phyloP scores from a whole-genome alignment of 2,797 vertebrate genomes.

The Pseudochirops cupreus region DNA sequence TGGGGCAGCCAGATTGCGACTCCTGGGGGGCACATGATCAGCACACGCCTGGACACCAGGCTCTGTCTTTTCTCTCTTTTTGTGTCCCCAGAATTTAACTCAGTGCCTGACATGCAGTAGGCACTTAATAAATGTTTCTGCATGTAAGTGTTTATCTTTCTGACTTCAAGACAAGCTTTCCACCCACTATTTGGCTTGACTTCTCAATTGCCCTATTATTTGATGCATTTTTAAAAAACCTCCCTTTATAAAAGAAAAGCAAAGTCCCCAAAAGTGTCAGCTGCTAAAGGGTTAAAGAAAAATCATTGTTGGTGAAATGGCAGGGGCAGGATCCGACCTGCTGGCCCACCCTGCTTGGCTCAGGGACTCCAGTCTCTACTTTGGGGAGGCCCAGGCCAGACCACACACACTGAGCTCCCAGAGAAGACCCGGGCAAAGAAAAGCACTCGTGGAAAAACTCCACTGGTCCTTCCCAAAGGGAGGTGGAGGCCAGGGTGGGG shows the following conservation, averaged over 20 bases:
- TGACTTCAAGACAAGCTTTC: neutral
- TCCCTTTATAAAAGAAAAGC: constrained; percentile 66
- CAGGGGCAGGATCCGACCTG: constrained; percentile 83
- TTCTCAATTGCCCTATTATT: neutral
- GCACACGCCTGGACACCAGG: neutral
- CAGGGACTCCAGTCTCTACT: constrained; percentile 80
- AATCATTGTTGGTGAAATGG: constrained; percentile 84
- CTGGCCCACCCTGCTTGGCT: constrained; percentile 87
- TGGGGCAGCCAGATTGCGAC: neutral
- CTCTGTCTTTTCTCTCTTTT: constrained; percentile 1
- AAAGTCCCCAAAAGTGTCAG: constrained; percentile 67
- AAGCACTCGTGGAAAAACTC: constrained; percentile 77
- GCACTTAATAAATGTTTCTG: constrained; percentile 1
- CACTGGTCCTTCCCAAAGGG: constrained; percentile 76
- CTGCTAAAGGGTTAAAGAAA: constrained; percentile 80
- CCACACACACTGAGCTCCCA: constrained; percentile 82
- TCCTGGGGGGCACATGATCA: neutral
- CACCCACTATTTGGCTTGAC: neutral
- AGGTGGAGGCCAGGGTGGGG: constrained; percentile 63
- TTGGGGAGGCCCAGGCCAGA: constrained; percentile 82
- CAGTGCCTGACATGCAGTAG: constrained; percentile 60
- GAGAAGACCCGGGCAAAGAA: constrained; percentile 63
- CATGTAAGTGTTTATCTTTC: neutral
- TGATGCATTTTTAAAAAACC: neutral
- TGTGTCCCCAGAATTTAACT: neutral